Percentiles rank a stretch among this genome's conserved stretches.
phyloP scores from a whole-genome alignment of 2,888 invertebrate genomes.

The Tipula vernalis region DNA sequence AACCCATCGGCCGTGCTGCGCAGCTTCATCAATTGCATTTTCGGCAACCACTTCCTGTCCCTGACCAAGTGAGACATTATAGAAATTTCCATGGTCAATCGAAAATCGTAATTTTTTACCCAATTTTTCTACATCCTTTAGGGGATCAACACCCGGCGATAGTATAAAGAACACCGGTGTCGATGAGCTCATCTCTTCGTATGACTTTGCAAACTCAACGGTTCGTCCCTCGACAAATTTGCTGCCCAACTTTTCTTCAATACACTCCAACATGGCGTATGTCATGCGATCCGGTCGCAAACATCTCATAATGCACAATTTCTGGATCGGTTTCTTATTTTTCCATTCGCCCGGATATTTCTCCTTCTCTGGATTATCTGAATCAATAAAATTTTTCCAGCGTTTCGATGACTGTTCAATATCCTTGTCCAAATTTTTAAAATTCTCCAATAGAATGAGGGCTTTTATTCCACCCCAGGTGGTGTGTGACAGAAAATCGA shows the following conservation, averaged over 20 bases:
- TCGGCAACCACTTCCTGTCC: slow-evolving; percentile 91
- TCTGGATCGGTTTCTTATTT: slow-evolving; percentile 70
- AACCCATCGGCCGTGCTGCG: slow-evolving; percentile 78
- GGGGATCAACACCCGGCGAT: slow-evolving; percentile 87
- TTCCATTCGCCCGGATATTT: slow-evolving; percentile 96
- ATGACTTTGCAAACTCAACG: slow-evolving; percentile 74
- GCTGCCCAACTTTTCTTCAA: slow-evolving; percentile 76
- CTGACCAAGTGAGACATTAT: slow-evolving; percentile 87
- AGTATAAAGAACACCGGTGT: slow-evolving; percentile 90
- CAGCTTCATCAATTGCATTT: slow-evolving; percentile 65
- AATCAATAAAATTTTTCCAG: slow-evolving; percentile 87
- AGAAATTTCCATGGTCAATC: slow-evolving; percentile 68
- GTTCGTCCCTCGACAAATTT: slow-evolving; percentile 69
- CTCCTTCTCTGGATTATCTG: slow-evolving; percentile 85
- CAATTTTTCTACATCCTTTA: slow-evolving; percentile 82
- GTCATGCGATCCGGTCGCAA: slow-evolving; percentile 89
- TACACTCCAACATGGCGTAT: slow-evolving; percentile 61
- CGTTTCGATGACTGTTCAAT: slow-evolving; percentile 82
- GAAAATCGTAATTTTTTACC: slow-evolving; percentile 72
- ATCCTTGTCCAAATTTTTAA: slow-evolving; percentile 75
- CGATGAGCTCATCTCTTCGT: slow-evolving; percentile 66
- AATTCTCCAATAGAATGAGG: slow-evolving; percentile 63
- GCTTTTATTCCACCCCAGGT: slow-evolving; percentile 76
- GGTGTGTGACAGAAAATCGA: slow-evolving; percentile 66
- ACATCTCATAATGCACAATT: slow-evolving; percentile 84